Evolutionary conservation across 2,797 vertebrate genomes (phyloP).

Genomic region (Coregonus suidteri): DNA sequence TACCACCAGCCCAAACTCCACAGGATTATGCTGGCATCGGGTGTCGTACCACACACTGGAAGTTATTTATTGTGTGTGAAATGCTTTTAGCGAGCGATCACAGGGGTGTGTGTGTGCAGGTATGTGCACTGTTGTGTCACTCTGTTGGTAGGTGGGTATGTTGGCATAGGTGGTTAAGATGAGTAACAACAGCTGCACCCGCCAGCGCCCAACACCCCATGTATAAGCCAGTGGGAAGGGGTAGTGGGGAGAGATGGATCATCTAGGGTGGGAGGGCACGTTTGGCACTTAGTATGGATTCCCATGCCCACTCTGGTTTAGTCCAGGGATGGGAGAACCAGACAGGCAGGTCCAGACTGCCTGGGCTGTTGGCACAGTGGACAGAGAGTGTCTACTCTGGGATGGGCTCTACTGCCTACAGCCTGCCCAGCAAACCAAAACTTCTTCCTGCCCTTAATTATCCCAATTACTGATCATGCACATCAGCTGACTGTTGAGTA

Average conservation of each 20-base stretch:
- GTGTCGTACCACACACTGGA: slow-evolving; percentile 6
- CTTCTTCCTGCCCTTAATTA: neutral
- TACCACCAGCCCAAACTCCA: too few relatives aligned
- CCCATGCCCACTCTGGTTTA: slow-evolving; percentile 5
- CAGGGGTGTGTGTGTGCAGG: slow-evolving; percentile 2
- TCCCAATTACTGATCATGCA: too few relatives aligned
- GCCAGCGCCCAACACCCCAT: neutral
- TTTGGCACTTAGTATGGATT: slow-evolving; percentile 37
- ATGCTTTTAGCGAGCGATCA: neutral
- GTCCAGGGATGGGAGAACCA: neutral
- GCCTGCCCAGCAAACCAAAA: neutral
- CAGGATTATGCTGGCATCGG: too few relatives aligned
- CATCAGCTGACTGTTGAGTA: neutral
- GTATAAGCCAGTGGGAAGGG: neutral
- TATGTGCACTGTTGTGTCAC: neutral
- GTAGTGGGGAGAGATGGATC: neutral
- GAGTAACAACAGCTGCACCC: slow-evolving; percentile 52
- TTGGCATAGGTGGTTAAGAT: slow-evolving; percentile 3
- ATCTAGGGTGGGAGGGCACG: slow-evolving; percentile 3
- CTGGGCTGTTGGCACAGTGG: neutral
- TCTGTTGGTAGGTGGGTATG: neutral
- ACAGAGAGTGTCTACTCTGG: neutral
- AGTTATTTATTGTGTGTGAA: slow-evolving; percentile 10
- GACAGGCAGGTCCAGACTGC: neutral
- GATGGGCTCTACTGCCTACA: neutral